A percentile compares a stretch with the other conserved stretches of the same genome.
phyloP scores from a whole-genome alignment of 2,888 invertebrate genomes.

The Parnassius mnemosyne region DNA sequence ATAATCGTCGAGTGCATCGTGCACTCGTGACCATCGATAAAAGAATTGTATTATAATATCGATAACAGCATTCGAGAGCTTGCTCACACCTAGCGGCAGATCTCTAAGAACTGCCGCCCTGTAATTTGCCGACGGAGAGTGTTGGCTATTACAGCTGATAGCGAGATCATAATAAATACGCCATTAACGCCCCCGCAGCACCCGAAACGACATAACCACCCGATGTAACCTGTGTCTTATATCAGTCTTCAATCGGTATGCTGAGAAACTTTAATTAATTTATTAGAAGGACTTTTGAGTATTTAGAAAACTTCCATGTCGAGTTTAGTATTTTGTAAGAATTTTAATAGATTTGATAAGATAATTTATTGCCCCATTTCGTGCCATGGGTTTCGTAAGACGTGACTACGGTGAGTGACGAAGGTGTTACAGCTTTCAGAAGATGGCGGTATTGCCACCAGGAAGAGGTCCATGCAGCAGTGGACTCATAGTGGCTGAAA shows the following conservation, averaged over 20 bases:
- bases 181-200: conserved; percentile 79
- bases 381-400: no score
- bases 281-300: conserved; percentile 14
- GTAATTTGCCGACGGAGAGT: conserved; percentile 80
- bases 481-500: no score
- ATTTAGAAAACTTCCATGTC: conserved; percentile 4
- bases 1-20: conserved; percentile 52
- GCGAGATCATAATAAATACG: conserved; percentile 80
- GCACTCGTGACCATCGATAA: conserved; percentile 60
- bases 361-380: no score
- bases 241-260: conserved; percentile 17
- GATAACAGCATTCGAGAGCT: conserved; percentile 50
- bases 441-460: no score
- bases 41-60: conserved; percentile 38
- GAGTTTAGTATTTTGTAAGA: background rate
- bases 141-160: conserved; percentile 79
- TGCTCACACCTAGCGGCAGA: conserved; percentile 57
- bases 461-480: no score
- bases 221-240: conserved; percentile 32
- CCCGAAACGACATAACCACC: conserved; percentile 73
- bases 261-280: conserved; percentile 8
- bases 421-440: no score
- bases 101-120: conserved; percentile 73
- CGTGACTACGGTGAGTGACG: no score
- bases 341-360: no score